Percentiles rank a stretch among this genome's conserved stretches.
Evolutionary conservation across 2,888 invertebrate genomes (phyloP).

Genomic region (Callyntrura guangdongensis): DNA sequence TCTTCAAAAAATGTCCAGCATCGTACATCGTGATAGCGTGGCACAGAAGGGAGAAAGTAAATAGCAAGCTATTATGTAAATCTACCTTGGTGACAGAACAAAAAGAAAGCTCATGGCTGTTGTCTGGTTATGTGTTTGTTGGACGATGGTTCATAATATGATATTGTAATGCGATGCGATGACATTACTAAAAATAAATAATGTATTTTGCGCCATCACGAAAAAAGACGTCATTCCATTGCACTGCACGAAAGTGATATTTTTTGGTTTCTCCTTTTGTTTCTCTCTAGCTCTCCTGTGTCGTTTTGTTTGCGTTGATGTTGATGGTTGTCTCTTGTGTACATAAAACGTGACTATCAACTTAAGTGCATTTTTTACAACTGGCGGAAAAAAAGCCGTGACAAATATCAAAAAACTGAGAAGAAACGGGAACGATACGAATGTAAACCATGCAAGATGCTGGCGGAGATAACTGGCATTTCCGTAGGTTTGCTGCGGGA

Average conservation of each 20-base stretch:
- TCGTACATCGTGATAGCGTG: not conserved
- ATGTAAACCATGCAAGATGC: not conserved
- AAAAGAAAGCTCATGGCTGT: not conserved
- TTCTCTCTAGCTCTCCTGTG: not conserved
- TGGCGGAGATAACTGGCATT: not conserved
- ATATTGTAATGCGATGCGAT: conserved; percentile 26
- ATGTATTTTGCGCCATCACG: conserved; percentile 13
- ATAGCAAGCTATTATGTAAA: conserved; percentile 19
- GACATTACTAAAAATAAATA: conserved; percentile 46
- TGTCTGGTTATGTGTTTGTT: not conserved
- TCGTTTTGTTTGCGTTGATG: conserved; percentile 28
- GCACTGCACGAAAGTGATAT: not conserved
- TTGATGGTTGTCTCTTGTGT: conserved; percentile 41
- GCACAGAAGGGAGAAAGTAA: not conserved
- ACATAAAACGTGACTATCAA: conserved; percentile 50
- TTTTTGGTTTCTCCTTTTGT: not conserved
- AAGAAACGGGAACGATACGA: conserved; percentile 2
- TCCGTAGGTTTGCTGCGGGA: not conserved
- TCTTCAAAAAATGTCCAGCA: not conserved
- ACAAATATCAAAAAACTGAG: conserved; percentile 30
- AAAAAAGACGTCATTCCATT: conserved; percentile 28
- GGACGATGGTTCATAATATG: not conserved
- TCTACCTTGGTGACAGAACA: not conserved
- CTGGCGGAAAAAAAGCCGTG: conserved; percentile 23
- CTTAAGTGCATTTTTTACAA: conserved; percentile 44